Conservation (phyloP, 2,888 invertebrate genomes). For the Seira ritae region DNA sequence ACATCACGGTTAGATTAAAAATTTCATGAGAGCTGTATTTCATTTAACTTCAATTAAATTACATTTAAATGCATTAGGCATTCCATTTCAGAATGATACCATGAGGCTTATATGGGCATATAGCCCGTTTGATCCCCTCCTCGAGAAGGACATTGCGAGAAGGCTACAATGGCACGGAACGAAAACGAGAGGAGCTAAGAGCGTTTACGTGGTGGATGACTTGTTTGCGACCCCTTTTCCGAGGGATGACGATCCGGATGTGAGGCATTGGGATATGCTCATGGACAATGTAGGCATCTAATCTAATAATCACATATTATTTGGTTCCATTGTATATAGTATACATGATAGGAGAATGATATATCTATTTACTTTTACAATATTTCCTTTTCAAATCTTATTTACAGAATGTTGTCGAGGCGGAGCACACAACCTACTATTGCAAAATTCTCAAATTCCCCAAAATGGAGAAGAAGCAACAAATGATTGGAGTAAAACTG, state of each 20-base stretch:
- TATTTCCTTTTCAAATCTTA: conserved; percentile 32
- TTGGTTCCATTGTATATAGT: no score
- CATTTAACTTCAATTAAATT: background rate
- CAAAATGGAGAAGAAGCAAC: conserved; percentile 82
- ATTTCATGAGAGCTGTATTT: background rate
- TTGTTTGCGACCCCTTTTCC: conserved; percentile 47
- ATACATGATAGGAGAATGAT: no score
- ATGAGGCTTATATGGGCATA: conserved; percentile 87
- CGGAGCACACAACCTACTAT: conserved; percentile 88
- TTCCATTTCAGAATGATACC: conserved; percentile 79
- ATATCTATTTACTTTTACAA: no score
- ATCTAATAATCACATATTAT: no score
- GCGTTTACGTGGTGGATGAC: conserved; percentile 79
- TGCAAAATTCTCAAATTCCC: conserved; percentile 91
- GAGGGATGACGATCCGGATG: conserved; percentile 50
- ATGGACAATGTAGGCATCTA: conserved; percentile 69
- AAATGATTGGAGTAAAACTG: conserved; percentile 83
- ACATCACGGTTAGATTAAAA: conserved; percentile 62
- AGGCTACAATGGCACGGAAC: conserved; percentile 77
- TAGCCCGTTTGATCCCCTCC: conserved; percentile 57
- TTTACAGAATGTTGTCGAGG: conserved; percentile 52
- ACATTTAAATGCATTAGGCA: background rate
- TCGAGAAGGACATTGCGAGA: background rate
- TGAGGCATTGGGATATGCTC: conserved; percentile 72
- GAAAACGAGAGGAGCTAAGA: conserved; percentile 82